Conservation (phyloP, 2,113 vertebrate genomes). For the Charina bottae region DNA sequence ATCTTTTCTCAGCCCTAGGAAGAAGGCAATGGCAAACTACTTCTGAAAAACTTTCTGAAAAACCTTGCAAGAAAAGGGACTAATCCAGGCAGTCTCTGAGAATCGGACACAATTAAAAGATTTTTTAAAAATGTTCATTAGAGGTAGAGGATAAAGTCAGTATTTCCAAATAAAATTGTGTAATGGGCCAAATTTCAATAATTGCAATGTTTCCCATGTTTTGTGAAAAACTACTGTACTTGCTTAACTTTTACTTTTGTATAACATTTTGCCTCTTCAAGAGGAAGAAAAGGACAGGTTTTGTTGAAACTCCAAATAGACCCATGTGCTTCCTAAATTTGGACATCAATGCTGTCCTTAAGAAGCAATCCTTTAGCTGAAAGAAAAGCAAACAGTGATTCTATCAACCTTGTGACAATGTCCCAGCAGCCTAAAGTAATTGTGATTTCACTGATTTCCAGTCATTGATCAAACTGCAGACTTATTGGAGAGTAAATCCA, state of each 20-base stretch:
- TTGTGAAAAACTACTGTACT: background rate
- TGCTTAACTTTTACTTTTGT: background rate
- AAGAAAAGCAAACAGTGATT: background rate
- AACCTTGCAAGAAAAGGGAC: too few species aligned
- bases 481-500: background rate
- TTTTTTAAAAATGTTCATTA: background rate
- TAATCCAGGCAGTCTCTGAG: too few species aligned
- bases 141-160: background rate
- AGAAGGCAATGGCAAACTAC: too few species aligned
- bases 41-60: too few species aligned
- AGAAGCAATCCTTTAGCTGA: background rate
- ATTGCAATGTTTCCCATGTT: background rate
- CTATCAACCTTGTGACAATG: background rate
- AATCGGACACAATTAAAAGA: too few species aligned
- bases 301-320: background rate
- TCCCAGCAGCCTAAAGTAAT: background rate
- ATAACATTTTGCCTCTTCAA: background rate
- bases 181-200: background rate
- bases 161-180: background rate
- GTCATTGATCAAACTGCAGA: background rate
- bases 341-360: background rate
- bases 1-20: too few species aligned
- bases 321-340: background rate
- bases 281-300: background rate
- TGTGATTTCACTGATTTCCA: background rate